phyloP scores from a whole-genome alignment of 2,888 invertebrate species.

The Tiphia femorata region DNA sequence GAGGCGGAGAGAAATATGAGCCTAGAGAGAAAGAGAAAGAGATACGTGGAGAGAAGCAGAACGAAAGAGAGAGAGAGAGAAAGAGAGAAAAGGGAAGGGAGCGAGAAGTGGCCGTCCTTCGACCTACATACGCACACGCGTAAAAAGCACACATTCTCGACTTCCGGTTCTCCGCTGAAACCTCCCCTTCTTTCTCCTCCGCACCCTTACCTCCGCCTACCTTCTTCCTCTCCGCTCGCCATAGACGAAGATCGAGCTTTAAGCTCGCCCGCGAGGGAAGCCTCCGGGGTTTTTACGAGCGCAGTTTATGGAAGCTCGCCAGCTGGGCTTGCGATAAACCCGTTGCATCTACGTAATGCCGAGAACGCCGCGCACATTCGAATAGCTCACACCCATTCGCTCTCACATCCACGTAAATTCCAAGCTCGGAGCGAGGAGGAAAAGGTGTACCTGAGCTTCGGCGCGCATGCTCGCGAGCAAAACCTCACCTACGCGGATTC shows the following conservation, averaged over 20 bases:
- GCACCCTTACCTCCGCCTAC: too few species aligned
- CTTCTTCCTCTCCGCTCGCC: too few species aligned
- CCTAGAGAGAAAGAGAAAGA: not conserved
- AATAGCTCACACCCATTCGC: not conserved
- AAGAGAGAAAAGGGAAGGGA: not conserved
- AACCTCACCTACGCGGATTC: too few species aligned
- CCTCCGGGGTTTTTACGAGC: constrained; percentile 42
- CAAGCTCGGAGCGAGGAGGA: too few species aligned
- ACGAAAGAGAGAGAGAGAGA: not conserved
- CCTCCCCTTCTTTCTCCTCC: constrained; percentile 1
- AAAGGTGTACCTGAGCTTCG: too few species aligned
- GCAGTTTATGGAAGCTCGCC: constrained; percentile 39
- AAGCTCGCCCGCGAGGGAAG: constrained; percentile 25
- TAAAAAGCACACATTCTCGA: too few species aligned
- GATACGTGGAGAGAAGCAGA: not conserved
- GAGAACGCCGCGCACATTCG: not conserved
- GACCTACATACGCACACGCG: constrained; percentile 9
- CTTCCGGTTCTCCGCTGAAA: constrained; percentile 12
- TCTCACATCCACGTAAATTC: too few species aligned
- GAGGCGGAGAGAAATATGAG: too few species aligned
- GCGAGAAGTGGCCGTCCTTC: constrained; percentile 6
- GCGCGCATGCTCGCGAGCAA: too few species aligned
- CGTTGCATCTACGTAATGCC: constrained; percentile 16
- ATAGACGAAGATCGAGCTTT: constrained; percentile 16
- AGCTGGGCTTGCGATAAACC: constrained; percentile 45